Base-by-base conservation (phyloP, 2,888 invertebrate species). In the Smittia sp. region DNA sequence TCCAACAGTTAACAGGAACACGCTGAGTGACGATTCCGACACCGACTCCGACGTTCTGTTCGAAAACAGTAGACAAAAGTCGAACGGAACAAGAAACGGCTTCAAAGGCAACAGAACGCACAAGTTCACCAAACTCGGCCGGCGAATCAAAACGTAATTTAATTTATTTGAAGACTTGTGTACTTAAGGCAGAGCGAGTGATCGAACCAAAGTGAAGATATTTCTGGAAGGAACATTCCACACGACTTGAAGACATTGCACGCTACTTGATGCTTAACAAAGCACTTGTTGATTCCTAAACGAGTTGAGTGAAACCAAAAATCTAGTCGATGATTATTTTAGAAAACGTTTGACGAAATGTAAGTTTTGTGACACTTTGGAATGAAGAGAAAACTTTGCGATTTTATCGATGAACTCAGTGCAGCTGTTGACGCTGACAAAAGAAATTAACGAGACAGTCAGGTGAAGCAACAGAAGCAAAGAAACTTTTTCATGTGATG, bases 1-100 rank as follows among this genome's bases (percentile, higher is more conserved):
- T 24, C 27, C 65, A 75, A 76, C 58, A 79, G 82, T 80, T 76
- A 77, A 78, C 7, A 80, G 82, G 6, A 78, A 78, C 62, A 84
- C 89, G 74, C 89, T 87, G 72, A 87, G 91, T 0, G 93, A 93
- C 78, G 88, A 90, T 0, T 88, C 90, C 0, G 93, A 93, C 76
- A 92, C 92, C 0, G 93, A 94, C 77, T 93, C 93, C 0, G 93
- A 94, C 81, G 90, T 94, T 7, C 83, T 93, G 20, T 93, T 93
- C 80, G 93, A 93, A 80, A 86, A 85, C 75, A 89, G 89, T 77
- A 85, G 86, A 25, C 52, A 74, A 25, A 83, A 83, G 76, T 79
- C 80, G 20, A 77, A 77, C 66, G 76, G 76, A 79, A 80, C 76
- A 79, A 9, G 74, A 6, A 75, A 75, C 66, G 75, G 75, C 13